phyloP scores from a whole-genome alignment of 1,140 invertebrate genomes.

The Hyles euphorbiae region DNA sequence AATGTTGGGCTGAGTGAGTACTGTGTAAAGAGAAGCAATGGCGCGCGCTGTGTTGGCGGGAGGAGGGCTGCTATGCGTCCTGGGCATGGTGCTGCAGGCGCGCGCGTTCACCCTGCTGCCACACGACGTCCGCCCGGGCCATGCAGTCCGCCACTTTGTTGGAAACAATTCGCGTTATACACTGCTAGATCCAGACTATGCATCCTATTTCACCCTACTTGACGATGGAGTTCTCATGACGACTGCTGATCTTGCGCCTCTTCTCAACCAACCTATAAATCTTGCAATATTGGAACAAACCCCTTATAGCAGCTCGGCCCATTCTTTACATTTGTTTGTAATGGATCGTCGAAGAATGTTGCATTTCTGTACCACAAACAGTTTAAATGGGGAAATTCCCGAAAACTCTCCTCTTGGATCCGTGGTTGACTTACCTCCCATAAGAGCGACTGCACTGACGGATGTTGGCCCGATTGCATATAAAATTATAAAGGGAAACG shows the following conservation, averaged over 20 bases:
- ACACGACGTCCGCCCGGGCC: constrained; percentile 90
- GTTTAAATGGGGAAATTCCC: constrained; percentile 80
- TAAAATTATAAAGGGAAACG: constrained; percentile 84
- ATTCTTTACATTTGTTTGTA: constrained; percentile 87
- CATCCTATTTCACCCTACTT: constrained; percentile 90
- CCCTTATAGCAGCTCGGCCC: constrained; percentile 85
- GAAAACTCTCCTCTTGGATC: constrained; percentile 86
- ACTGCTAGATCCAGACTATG: constrained; percentile 85
- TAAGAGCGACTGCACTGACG: constrained; percentile 77
- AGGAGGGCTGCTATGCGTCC: constrained; percentile 56
- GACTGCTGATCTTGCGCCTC: constrained; percentile 85
- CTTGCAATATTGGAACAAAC: constrained; percentile 88
- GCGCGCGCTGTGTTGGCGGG: constrained; percentile 52
- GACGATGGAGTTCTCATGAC: constrained; percentile 93
- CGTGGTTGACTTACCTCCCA: constrained; percentile 80
- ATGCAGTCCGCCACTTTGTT: constrained; percentile 85
- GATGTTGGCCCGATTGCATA: constrained; percentile 82
- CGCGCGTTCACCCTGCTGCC: constrained; percentile 79
- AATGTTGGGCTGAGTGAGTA: constrained; percentile 50
- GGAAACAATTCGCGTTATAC: constrained; percentile 78
- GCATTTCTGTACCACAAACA: constrained; percentile 80
- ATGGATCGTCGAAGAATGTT: constrained; percentile 88
- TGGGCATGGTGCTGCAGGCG: constrained; percentile 48
- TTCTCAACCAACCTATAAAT: constrained; percentile 87
- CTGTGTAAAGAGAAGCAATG: constrained; percentile 37